A percentile compares a stretch with the other conserved stretches of the same genome.
Evolutionary conservation across 2,113 vertebrate species (phyloP).

Genomic region (Tylochromis polylepis): DNA sequence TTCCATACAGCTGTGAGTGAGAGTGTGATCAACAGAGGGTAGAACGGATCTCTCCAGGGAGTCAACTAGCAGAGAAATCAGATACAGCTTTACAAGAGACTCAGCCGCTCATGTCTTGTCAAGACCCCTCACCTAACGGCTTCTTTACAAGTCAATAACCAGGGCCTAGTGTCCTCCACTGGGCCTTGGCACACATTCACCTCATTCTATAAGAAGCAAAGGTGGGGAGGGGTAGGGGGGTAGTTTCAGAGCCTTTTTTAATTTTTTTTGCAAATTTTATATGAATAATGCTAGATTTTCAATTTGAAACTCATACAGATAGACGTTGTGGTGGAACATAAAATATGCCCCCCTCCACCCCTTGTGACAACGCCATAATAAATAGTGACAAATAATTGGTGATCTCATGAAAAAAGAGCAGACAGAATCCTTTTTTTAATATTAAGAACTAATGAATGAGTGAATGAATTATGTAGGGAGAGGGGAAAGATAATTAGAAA

Average conservation of each 20-base stretch:
- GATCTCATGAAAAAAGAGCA: conserved; percentile 29
- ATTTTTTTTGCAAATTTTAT: background rate
- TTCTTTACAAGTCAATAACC: conserved; percentile 77
- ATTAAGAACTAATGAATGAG: conserved; percentile 60
- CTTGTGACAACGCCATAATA: conserved; percentile 32
- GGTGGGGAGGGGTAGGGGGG: background rate
- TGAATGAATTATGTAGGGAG: conserved; percentile 60
- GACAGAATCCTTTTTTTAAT: conserved; percentile 44
- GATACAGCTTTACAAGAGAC: conserved; percentile 71
- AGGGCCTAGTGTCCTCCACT: conserved; percentile 50
- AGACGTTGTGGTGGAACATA: background rate
- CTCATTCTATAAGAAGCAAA: conserved; percentile 20
- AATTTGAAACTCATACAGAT: background rate
- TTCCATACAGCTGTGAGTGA: conserved; percentile 83
- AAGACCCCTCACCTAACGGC: conserved; percentile 70
- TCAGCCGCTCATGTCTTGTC: conserved; percentile 72
- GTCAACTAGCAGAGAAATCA: conserved; percentile 88
- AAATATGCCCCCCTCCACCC: background rate
- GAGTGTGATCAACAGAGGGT: conserved; percentile 78
- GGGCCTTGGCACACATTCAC: conserved; percentile 60
- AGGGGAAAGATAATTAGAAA: conserved; percentile 54
- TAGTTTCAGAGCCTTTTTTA: background rate
- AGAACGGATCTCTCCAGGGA: conserved; percentile 82
- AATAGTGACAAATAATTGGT: conserved; percentile 50
- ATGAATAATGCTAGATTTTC: background rate